Evolutionary conservation across 1,140 invertebrate species (phyloP).

Genomic region (Aphaenogaster rudis): DNA sequence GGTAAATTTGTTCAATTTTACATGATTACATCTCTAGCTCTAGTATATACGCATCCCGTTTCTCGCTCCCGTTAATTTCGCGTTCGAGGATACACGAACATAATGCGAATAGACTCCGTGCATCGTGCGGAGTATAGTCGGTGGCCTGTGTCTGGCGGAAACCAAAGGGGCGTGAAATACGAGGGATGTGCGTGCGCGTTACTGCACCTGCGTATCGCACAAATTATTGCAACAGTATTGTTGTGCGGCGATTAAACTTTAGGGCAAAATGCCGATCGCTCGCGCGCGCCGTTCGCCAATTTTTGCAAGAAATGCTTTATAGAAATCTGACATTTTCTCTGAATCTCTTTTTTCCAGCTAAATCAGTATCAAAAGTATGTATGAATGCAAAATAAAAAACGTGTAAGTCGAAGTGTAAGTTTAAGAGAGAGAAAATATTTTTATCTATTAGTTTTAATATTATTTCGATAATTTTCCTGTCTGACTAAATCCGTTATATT

Average conservation of each 20-base stretch:
- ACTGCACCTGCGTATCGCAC: conserved; percentile 53
- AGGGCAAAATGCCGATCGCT: conserved; percentile 2
- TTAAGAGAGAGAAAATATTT: neutral
- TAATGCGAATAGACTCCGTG: conserved; percentile 54
- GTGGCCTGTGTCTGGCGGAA: conserved; percentile 39
- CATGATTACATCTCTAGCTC: neutral
- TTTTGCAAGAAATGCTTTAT: conserved; percentile 24
- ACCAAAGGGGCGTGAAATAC: conserved; percentile 51
- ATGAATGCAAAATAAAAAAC: neutral
- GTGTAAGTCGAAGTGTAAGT: neutral
- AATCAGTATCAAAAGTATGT: neutral
- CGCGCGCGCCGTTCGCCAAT: neutral
- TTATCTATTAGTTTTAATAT: neutral
- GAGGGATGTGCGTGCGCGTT: conserved; percentile 51
- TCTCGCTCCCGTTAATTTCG: conserved; percentile 43
- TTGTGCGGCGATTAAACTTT: conserved; percentile 28
- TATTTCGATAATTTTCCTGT: neutral
- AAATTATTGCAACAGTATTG: conserved; percentile 54
- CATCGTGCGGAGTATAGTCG: conserved; percentile 34
- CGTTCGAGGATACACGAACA: conserved; percentile 35
- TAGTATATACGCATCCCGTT: neutral
- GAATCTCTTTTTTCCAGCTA: neutral
- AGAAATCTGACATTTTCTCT: neutral
- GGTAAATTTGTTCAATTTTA: neutral
- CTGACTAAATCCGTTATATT: neutral